These are phyloP conservation scores for Heliconius cydno DNA, from an alignment of 2,888 invertebrate genomes.

Conservation along the genomic window DNA sequence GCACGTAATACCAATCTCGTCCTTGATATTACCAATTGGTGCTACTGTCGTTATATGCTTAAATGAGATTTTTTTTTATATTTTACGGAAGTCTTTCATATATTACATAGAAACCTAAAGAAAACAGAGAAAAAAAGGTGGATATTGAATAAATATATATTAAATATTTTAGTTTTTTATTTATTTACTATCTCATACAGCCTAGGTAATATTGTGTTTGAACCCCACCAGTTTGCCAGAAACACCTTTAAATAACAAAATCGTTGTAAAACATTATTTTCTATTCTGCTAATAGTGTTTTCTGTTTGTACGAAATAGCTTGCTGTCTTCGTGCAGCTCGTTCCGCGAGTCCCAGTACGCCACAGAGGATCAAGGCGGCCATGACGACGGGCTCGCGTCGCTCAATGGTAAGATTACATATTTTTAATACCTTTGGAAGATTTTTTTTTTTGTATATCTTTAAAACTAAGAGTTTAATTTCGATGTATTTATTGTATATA, in stretches of 20 bases:
- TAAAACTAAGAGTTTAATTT: background rate
- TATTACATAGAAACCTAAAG: too few relatives aligned
- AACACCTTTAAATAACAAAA: background rate
- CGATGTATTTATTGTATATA: background rate
- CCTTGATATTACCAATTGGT: background rate
- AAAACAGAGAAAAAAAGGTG: too few relatives aligned
- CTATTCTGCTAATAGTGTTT: background rate
- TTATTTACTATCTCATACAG: background rate
- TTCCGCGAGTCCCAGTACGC: constrained; percentile 92
- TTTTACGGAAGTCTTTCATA: background rate
- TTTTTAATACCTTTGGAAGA: background rate
- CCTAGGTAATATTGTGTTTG: background rate
- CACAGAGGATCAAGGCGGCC: constrained; percentile 85
- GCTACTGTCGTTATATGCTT: background rate
- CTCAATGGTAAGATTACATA: constrained; percentile 71
- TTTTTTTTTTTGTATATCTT: background rate
- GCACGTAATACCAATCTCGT: background rate
- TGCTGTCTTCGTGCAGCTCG: constrained; percentile 92
- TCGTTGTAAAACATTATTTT: background rate
- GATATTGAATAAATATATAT: background rate
- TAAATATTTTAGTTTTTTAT: background rate
- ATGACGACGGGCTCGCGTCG: constrained; percentile 79
- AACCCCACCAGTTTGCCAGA: background rate
- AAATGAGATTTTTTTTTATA: background rate
- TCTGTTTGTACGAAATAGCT: constrained; percentile 71